phyloP scores from a whole-genome alignment of 2,113 vertebrate species.

The Hirundichthys speculiger region DNA sequence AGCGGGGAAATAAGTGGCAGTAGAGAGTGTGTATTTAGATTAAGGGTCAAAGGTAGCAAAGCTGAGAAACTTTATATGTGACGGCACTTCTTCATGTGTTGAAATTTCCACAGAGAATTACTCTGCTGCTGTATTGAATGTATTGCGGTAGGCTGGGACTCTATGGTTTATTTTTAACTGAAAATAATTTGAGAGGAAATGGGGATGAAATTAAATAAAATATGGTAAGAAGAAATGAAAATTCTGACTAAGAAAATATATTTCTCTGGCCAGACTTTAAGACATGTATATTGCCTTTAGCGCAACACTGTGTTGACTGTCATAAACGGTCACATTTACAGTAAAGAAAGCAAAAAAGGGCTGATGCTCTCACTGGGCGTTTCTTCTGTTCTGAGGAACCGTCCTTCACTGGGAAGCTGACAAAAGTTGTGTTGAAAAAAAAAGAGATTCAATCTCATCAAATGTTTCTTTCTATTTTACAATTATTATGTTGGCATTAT shows the following conservation, averaged over 20 bases:
- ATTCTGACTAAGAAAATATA: neutral
- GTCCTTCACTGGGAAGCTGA: too few relatives aligned
- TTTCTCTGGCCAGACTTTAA: neutral
- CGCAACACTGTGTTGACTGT: too few relatives aligned
- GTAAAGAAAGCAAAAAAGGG: too few relatives aligned
- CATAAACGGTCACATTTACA: too few relatives aligned
- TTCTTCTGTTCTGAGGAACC: too few relatives aligned
- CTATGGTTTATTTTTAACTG: neutral
- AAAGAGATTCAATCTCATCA: too few relatives aligned
- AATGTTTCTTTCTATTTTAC: too few relatives aligned
- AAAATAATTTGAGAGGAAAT: neutral
- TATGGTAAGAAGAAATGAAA: neutral
- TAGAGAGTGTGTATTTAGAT: constrained; percentile 14
- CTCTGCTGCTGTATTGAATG: neutral
- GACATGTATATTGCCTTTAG: too few relatives aligned
- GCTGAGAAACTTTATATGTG: constrained; percentile 7
- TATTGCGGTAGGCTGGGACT: neutral
- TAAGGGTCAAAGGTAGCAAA: constrained; percentile 16
- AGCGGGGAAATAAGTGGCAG: neutral
- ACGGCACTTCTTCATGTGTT: neutral
- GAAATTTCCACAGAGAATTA: constrained; percentile 14
- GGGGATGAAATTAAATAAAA: neutral
- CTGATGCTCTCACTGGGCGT: too few relatives aligned
- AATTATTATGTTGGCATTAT: too few relatives aligned
- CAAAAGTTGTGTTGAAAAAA: too few relatives aligned